Evolutionary conservation across 1,140 invertebrate species (phyloP).

Genomic region (Dysdera silvatica): DNA sequence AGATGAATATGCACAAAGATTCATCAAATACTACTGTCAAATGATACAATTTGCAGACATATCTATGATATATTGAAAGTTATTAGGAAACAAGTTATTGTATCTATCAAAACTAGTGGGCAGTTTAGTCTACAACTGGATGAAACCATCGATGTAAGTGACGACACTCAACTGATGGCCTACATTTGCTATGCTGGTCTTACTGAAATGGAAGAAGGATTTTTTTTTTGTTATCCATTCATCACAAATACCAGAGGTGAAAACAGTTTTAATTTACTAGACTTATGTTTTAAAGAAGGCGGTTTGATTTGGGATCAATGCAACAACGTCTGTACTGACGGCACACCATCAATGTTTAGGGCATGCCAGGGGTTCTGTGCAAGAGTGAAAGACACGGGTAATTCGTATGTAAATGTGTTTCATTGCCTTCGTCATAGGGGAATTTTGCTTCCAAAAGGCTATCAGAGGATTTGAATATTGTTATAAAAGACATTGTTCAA

Average conservation of each 20-base stretch:
- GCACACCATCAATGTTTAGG: not conserved
- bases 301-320: conserved; percentile 10
- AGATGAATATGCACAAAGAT: conserved; percentile 6
- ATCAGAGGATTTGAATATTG: conserved; percentile 6
- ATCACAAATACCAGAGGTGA: conserved; percentile 5
- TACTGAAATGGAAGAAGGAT: conserved; percentile 1
- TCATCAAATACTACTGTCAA: not conserved
- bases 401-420: not conserved
- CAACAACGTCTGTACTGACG: too few species aligned
- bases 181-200: conserved; percentile 4
- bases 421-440: conserved; percentile 2
- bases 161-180: conserved; percentile 3
- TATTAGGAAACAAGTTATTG: conserved; percentile 13
- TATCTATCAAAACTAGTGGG: not conserved
- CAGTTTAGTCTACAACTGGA: conserved; percentile 12
- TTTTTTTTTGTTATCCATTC: conserved; percentile 7
- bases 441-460: conserved; percentile 8
- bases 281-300: conserved; percentile 4
- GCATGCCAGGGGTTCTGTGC: conserved; percentile 2
- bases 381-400: conserved; percentile 10
- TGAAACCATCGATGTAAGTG: conserved; percentile 8
- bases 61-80: not conserved
- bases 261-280: conserved; percentile 1
- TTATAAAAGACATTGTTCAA: conserved; percentile 11
- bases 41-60: conserved; percentile 5